Evolutionary conservation across 2,113 vertebrate genomes (phyloP).

Genomic region (Empidonax alnorum): DNA sequence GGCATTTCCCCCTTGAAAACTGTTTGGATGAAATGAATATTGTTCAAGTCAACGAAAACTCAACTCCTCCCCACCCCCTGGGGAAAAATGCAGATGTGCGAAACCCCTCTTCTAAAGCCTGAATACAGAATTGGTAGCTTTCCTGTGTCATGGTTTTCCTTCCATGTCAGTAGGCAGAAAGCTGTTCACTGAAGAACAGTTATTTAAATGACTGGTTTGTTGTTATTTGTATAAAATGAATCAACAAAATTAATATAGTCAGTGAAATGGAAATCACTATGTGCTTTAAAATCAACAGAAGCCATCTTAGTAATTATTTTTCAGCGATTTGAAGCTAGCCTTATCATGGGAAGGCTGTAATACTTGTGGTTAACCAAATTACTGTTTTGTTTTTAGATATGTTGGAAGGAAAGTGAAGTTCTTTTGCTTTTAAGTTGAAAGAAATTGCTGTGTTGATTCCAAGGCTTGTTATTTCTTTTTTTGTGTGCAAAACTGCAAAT

Average conservation of each 20-base stretch:
- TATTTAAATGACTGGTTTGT: slow-evolving; percentile 38
- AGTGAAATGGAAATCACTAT: slow-evolving; percentile 1
- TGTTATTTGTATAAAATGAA: slow-evolving; percentile 42
- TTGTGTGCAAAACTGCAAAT: slow-evolving; percentile 18
- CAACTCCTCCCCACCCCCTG: slow-evolving; percentile 4
- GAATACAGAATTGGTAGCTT: background rate
- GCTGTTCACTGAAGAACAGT: background rate
- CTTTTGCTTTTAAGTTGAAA: slow-evolving; percentile 36
- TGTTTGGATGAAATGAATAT: slow-evolving; percentile 5
- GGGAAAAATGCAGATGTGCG: background rate
- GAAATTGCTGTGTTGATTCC: background rate
- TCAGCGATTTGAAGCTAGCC: slow-evolving; percentile 28
- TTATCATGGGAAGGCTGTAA: slow-evolving; percentile 51
- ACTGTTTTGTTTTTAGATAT: slow-evolving; percentile 52
- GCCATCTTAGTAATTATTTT: slow-evolving; percentile 56
- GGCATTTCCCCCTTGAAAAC: slow-evolving; percentile 22
- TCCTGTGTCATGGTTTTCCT: background rate
- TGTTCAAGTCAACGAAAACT: slow-evolving; percentile 12
- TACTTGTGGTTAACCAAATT: slow-evolving; percentile 67
- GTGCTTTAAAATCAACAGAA: slow-evolving; percentile 41
- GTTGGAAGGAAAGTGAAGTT: slow-evolving; percentile 44
- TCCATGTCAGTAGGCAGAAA: slow-evolving; percentile 10
- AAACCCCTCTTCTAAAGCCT: background rate
- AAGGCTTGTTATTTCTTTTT: background rate
- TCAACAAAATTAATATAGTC: slow-evolving; percentile 15